phyloP scores from a whole-genome alignment of 1,140 invertebrate species.

The Stegodyphus dumicola region DNA sequence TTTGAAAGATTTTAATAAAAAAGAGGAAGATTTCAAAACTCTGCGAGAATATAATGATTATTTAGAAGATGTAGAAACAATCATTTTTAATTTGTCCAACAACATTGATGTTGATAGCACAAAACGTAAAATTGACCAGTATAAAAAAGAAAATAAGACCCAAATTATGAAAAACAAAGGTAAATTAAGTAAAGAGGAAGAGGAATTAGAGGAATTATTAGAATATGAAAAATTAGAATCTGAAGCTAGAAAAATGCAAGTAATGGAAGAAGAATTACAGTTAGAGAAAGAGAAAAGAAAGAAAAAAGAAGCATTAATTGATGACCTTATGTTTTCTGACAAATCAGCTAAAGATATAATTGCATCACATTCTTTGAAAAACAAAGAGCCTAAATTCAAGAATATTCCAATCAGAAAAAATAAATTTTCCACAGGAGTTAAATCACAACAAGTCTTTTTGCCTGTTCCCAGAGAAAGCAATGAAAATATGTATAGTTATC shows the following conservation, averaged over 20 bases:
- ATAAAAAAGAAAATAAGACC: conserved; percentile 93
- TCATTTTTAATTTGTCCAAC: conserved; percentile 92
- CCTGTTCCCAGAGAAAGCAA: conserved; percentile 80
- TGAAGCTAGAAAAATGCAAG: conserved; percentile 72
- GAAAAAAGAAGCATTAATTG: conserved; percentile 90
- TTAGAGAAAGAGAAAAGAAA: conserved; percentile 84
- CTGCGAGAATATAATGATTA: conserved; percentile 92
- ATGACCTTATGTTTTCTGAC: conserved; percentile 93
- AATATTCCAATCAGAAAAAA: conserved; percentile 57
- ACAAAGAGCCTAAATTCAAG: conserved; percentile 73
- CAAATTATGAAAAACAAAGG: conserved; percentile 83
- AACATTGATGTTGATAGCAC: conserved; percentile 91
- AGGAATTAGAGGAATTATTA: conserved; percentile 83
- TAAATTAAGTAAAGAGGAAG: conserved; percentile 71
- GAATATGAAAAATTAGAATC: conserved; percentile 77
- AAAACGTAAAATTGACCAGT: conserved; percentile 91
- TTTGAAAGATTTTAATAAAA: conserved; percentile 90
- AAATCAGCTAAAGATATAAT: conserved; percentile 88
- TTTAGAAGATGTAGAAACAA: conserved; percentile 87
- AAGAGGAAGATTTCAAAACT: conserved; percentile 86
- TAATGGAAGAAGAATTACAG: conserved; percentile 77
- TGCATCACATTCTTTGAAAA: conserved; percentile 80
- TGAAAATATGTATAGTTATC: conserved; percentile 79
- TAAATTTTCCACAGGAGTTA: conserved; percentile 68
- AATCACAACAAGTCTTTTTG: conserved; percentile 64